Base-by-base conservation (phyloP, 2,888 invertebrate species). In the Lycophotia porphyrea region DNA sequence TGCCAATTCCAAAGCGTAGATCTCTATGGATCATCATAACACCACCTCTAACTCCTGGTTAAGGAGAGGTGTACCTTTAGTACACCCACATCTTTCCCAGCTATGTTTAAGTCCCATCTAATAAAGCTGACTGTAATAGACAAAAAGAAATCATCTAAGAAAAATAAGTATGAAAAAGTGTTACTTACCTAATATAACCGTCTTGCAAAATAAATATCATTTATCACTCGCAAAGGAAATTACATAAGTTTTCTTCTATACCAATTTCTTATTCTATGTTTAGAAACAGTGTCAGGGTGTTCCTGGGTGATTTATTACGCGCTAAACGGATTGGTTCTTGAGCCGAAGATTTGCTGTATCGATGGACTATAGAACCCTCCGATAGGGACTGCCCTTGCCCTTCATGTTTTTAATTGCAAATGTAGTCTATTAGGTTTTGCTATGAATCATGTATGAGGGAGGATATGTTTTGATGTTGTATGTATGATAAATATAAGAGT, bases 271-370 rank as follows among this genome's bases (percentile, higher is more conserved):
- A 39, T n/a, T 77, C 52, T n/a, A 47, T 55, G 92, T 87, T 84
- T 90, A 87, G 92, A 92, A 93, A 93, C 88, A 89, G 84, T 82
- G 85, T 85, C 80, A 82, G 89, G 90, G 90, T 88, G 90, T 88
- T 88, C 86, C 83, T 76, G 88, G 91, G 93, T 95, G 95, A 96
- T 95, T 95, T 95, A 96, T 95, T 93, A 92, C 92, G 91, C 92
- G 93, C 93, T 94, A 95, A 95, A 94, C 92, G 94, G 93, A 95
- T 95, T 93, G 92, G 89, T 89, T 90, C 90, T 90, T 88, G 89
- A 91, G 89, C 91, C 91, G 90, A 91, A 92, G 91, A 94, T 93
- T 93, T 91, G 85, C 89, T 88, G 81, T 92, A 92, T 92, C 91
- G 87, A 85, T 88, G 87, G 79, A 85, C 85, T 85, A 11, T 34